These are phyloP conservation scores for Odocoileus virginianus DNA, from an alignment of 2,113 vertebrate species.

Conservation along the genomic window DNA sequence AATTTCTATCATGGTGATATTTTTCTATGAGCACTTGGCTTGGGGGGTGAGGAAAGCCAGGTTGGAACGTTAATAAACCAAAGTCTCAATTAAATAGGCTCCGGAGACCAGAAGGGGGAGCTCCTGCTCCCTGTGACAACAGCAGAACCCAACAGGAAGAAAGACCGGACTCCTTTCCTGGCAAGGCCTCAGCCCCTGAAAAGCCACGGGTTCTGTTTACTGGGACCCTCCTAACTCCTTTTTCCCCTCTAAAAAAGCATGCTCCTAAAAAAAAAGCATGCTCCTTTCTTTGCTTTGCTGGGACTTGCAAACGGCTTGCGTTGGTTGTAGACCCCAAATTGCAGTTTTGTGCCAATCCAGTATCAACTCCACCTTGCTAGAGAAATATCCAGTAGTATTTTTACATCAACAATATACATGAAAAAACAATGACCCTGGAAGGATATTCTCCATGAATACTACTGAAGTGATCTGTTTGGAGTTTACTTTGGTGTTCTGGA, in stretches of 20 bases:
- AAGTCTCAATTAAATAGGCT: not conserved
- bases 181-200: not conserved
- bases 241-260: not conserved
- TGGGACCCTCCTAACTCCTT: not conserved
- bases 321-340: not conserved
- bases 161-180: not conserved
- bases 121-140: not conserved
- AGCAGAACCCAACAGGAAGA: not conserved
- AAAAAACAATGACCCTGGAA: not conserved
- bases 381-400: not conserved
- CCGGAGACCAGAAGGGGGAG: not conserved
- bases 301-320: not conserved
- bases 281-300: not conserved
- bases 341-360: not conserved
- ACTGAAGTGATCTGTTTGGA: not conserved
- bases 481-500: not conserved
- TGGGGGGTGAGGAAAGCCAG: accelerated
- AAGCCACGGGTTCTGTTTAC: not conserved
- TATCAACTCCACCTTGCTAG: not conserved
- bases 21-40: not conserved
- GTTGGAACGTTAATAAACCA: not conserved
- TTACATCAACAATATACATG: not conserved
- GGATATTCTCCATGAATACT: not conserved
- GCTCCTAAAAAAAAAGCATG: not conserved
- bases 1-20: not conserved